Percentiles rank a stretch among this genome's conserved stretches.
phyloP scores from a whole-genome alignment of 2,888 invertebrate genomes.

The Tuta absoluta region DNA sequence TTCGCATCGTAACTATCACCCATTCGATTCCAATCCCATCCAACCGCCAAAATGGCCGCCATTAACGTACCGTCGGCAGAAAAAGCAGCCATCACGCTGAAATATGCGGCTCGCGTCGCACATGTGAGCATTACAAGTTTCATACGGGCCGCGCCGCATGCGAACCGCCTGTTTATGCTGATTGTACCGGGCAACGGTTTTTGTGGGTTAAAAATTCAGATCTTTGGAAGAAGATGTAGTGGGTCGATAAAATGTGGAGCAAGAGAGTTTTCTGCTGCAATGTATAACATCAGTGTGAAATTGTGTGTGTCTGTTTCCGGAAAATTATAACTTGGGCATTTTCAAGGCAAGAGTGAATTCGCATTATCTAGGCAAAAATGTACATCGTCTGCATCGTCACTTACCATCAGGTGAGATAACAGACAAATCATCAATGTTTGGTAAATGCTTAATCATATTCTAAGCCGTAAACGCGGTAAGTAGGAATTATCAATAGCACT shows the following conservation, averaged over 20 bases:
- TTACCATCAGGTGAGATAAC: too few species aligned
- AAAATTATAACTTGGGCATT: too few species aligned
- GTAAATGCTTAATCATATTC: too few species aligned
- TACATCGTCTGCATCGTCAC: too few species aligned
- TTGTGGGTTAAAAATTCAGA: slow-evolving; percentile 6
- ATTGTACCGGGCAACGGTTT: slow-evolving; percentile 19
- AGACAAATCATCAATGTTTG: too few species aligned
- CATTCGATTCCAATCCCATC: background rate
- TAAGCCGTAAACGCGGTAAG: too few species aligned
- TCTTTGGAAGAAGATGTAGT: background rate
- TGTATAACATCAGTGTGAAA: too few species aligned
- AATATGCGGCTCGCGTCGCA: slow-evolving; percentile 50
- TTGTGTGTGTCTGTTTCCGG: too few species aligned
- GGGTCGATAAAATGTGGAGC: background rate
- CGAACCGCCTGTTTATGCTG: slow-evolving; percentile 41
- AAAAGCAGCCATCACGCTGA: slow-evolving; percentile 41
- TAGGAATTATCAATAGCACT: too few species aligned
- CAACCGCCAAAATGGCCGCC: background rate
- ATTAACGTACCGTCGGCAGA: slow-evolving; percentile 31
- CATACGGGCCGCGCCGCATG: slow-evolving; percentile 36
- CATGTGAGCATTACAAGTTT: slow-evolving; percentile 44
- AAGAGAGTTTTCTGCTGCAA: too few species aligned
- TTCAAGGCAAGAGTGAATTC: too few species aligned
- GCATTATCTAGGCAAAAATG: too few species aligned
- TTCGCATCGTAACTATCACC: background rate